These are phyloP conservation scores for Silurus glanis DNA, from an alignment of 2,113 vertebrate species.

Conservation along the genomic window DNA sequence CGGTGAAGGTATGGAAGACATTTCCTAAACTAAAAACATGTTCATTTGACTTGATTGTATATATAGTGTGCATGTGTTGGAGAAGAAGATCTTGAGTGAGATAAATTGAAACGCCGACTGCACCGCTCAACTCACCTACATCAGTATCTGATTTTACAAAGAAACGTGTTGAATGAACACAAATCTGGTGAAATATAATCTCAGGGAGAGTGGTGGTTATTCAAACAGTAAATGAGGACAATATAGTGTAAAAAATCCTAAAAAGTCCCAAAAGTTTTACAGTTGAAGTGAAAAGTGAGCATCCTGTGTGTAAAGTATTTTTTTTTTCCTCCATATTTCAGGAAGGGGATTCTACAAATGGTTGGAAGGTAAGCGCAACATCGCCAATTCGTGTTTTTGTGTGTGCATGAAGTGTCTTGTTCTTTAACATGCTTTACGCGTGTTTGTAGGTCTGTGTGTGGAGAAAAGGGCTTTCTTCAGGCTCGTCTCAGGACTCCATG, in stretches of 20 bases:
- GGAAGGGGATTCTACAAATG: conserved; percentile 84
- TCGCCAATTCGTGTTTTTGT: background rate
- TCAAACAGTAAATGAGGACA: too few species aligned
- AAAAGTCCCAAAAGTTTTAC: background rate
- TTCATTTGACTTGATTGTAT: too few species aligned
- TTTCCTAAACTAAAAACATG: background rate
- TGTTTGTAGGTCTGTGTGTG: conserved; percentile 81
- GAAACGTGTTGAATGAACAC: too few species aligned
- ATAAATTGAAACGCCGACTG: too few species aligned
- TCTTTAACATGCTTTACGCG: background rate
- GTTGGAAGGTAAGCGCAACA: conserved; percentile 81
- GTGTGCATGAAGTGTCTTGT: background rate
- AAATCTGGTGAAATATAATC: too few species aligned
- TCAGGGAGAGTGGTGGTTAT: too few species aligned
- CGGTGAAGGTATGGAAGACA: conserved; percentile 47
- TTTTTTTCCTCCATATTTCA: conserved; percentile 64
- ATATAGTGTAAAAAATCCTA: too few species aligned
- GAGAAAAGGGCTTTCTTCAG: conserved; percentile 93
- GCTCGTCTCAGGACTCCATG: conserved; percentile 87
- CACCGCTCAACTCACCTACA: too few species aligned
- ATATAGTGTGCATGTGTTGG: too few species aligned
- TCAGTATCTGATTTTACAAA: too few species aligned
- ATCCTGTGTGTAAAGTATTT: background rate
- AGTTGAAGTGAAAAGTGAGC: background rate
- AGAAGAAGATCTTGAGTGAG: too few species aligned